Base-by-base conservation (phyloP, 2,797 vertebrate genomes). In the Zalophus californianus region DNA sequence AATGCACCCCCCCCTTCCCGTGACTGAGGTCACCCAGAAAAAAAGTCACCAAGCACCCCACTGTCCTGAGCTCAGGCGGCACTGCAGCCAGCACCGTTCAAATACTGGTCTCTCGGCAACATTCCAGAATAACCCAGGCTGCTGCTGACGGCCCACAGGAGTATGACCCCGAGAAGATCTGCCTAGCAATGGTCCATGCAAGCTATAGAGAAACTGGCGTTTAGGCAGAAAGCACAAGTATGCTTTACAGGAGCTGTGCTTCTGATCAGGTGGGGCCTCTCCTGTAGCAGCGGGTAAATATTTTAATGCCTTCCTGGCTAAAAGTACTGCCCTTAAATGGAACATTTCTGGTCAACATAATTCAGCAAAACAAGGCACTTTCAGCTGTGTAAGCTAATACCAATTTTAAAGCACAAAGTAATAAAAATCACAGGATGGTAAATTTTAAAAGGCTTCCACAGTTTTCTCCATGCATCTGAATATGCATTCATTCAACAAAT, bases 281-380 rank as follows among this genome's bases (percentile, higher is more conserved):
- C 18, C 25, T 11, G 2, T 1, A 52, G 52, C 29, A 27, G 54
- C 20, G 58, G 16, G 62, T 68, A 72, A 91, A 38, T 7, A 60
- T 20, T 41, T 29, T 70, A 64, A 80, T 35, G 50, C 29, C 54
- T 54, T 56, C 54, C 54, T 66, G 25, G n/a, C 70, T 72, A 62
- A 72, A 94, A 88, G 62, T 64, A 56, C 2, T 87, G 13, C 35
- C 18, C 58, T 78, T 72, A 62, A 75, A 84, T 7, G 58, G 35
- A 91, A 86, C 72, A 72, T n/a, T 62, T 27, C 73, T 32, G 6
- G 10, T 80, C 75, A 85, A 75, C 38, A 32, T 91, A 86, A 95
- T 80, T 89, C 84, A 50, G n/a, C 79, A 89, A 95, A 89, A 89
- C 21, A 93, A 84, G 4, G 35, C 54, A 25, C 7, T 54, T 96